phyloP scores from a whole-genome alignment of 2,888 invertebrate genomes.

The Xylophagus ater region DNA sequence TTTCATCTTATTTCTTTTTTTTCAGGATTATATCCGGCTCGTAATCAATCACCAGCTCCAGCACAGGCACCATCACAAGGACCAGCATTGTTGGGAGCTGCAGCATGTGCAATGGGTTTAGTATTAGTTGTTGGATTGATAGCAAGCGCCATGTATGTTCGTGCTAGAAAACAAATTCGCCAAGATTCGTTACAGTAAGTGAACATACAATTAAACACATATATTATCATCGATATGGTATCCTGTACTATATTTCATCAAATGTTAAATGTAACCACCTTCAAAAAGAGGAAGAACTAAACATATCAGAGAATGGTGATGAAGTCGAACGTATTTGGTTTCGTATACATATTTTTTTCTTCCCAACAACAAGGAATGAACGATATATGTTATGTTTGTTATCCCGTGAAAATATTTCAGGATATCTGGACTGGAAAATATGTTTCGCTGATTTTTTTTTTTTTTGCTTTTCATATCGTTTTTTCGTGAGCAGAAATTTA shows the following conservation, averaged over 20 bases:
- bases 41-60: slow-evolving; percentile 44
- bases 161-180: slow-evolving; percentile 37
- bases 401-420: slow-evolving; percentile 3
- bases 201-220: slow-evolving; percentile 8
- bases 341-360: background rate
- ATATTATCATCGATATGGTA: background rate
- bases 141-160: slow-evolving; percentile 38
- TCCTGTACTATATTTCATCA: background rate
- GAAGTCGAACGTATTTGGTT: background rate
- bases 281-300: slow-evolving; percentile 1
- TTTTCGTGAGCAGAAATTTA: slow-evolving; percentile 21
- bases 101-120: slow-evolving; percentile 62
- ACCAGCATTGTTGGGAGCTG: slow-evolving; percentile 65
- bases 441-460: slow-evolving; percentile 13
- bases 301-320: slow-evolving; percentile 1
- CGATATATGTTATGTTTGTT: slow-evolving; percentile 1
- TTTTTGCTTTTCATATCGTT: slow-evolving; percentile 16
- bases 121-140: slow-evolving; percentile 34
- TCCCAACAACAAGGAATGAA: background rate
- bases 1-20: slow-evolving; percentile 2
- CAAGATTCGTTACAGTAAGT: slow-evolving; percentile 39
- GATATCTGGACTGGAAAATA: slow-evolving; percentile 13
- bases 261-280: background rate
- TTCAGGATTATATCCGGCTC: slow-evolving; percentile 41
- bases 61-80: slow-evolving; percentile 53